Base-by-base conservation (phyloP, 2,113 vertebrate species). In the Thinocorus orbignyianus region DNA sequence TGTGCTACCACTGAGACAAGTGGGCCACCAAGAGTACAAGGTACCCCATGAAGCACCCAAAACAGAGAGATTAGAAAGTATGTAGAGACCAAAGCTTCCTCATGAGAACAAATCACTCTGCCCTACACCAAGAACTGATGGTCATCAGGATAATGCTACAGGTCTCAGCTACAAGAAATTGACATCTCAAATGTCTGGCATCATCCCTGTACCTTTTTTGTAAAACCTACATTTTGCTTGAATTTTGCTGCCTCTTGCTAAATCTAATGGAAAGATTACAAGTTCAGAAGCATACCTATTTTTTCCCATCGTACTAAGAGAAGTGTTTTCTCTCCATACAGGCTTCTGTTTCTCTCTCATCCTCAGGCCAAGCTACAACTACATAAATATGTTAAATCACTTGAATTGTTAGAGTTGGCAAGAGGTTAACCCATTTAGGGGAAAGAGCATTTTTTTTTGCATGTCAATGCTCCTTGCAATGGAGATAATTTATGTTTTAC, bases 1-100 rank as follows among this genome's bases (percentile, higher is more conserved):
- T 3, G 7, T 0, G 1, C 46, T 37, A 24, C 55, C 86, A 17
- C 17, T 0, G 0, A 62, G 72, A 77, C 10, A 66, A 20, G 31
- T 13, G 25, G 33, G 39, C 51, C 69, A 71, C 11, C 13, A 64
- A 41, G 13, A 64, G 20, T 0, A 0, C 11, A 66, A 39, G 13
- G 25, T 49, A 49, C 30, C 9, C 48, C 42, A 39, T 15, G 48
- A 88, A 86, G 23, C 35, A 51, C 11, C 74, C 51, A 19, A 5
- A 57, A 39, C 61, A 68, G 6, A 64, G 24, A 87, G 48, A 55
- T 24, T 64, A 48, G 9, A 48, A 81, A 58, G 26, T 7, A 7
- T 3, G 0, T 6, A 11, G 37, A 49, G 28, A 25, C 20, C 66
- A 88, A 25, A 76, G 26, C 16, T 17, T 37, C 70, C 65, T 78